Percentiles rank a stretch among this genome's conserved stretches.
These are phyloP conservation scores for Lasiurus cinereus DNA, from an alignment of 2,113 vertebrate genomes.

Conservation along the genomic window DNA sequence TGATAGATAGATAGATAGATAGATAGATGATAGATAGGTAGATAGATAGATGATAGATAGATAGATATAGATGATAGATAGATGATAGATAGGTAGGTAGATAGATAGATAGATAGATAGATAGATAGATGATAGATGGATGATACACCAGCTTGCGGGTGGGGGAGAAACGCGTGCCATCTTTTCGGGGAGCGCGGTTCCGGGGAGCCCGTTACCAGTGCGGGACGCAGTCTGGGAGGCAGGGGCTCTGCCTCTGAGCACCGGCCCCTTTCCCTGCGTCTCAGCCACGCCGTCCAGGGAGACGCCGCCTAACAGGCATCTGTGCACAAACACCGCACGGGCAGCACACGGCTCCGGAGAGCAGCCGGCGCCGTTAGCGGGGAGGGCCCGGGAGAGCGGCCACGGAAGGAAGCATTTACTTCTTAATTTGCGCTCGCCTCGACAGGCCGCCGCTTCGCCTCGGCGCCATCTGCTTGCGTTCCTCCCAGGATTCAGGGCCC, in stretches of 20 bases:
- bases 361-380: background rate
- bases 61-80: too few species aligned
- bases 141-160: background rate
- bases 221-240: background rate
- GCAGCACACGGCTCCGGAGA: background rate
- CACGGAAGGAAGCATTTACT: background rate
- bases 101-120: too few species aligned
- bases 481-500: conserved; percentile 34
- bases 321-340: background rate
- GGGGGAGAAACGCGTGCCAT: background rate
- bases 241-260: background rate
- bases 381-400: background rate
- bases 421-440: background rate
- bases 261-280: background rate
- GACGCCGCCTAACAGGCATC: background rate
- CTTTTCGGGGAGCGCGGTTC: background rate
- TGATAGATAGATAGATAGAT: too few species aligned
- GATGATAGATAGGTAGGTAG: too few species aligned
- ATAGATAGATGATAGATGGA: too few species aligned
- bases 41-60: too few species aligned
- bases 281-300: background rate
- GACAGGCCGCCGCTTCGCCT: background rate
- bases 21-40: too few species aligned
- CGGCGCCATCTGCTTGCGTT: conserved; percentile 7
- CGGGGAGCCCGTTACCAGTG: background rate